Evolutionary conservation across 2,888 invertebrate species (phyloP), one percentile per base, ranked within the genome.

Genomic region (Phengaris arion): DNA sequence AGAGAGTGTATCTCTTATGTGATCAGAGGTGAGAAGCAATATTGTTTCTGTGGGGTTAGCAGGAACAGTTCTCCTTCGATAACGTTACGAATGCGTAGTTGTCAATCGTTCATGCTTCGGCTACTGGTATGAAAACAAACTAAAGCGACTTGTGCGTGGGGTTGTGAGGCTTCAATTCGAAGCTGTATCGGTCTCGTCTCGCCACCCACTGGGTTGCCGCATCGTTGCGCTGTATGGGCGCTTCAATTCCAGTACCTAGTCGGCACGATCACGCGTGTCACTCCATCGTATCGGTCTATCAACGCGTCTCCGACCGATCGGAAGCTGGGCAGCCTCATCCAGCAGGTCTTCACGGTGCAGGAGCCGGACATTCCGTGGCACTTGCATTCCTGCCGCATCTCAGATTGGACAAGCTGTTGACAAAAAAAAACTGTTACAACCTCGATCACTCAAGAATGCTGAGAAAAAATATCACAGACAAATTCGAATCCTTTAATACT

Each of bases 301-400:
- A 99, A 94, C 81, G 97, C 95, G 90, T 98, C 97, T 76, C 98
- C 99, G 82, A 99, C 97, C 68, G 96, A 95, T 79, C 98, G 95
- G 93, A 99, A 98, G 81, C 96, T 96, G 54, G 99, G 98, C 82
- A 99, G 94, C 85, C 98, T 96, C 98, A 98, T 98, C 99, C 99
- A 99, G 90, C 99, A 99, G 52, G 99, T 99, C 93, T 98, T 98
- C 81, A 99, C 97, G 55, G 99, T 98, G 91, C 99, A 99, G 76
- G 98, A 98, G 76, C 99, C 99, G 54, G 98, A 98, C 97, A 99
- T 99, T 74, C 99, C 99, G 93, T 99, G 99, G 88, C 99, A 99
- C 93, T 99, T 99, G 94, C 99, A 99, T 92, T 98, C 98, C 86
- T 98, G 97, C 74, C 97, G 95, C 98, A 99, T 98, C 92, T 97